Percentiles rank a stretch among this genome's conserved stretches.
These are phyloP conservation scores for Odontomachus brunneus DNA, from an alignment of 1,140 invertebrate species.

Conservation along the genomic window DNA sequence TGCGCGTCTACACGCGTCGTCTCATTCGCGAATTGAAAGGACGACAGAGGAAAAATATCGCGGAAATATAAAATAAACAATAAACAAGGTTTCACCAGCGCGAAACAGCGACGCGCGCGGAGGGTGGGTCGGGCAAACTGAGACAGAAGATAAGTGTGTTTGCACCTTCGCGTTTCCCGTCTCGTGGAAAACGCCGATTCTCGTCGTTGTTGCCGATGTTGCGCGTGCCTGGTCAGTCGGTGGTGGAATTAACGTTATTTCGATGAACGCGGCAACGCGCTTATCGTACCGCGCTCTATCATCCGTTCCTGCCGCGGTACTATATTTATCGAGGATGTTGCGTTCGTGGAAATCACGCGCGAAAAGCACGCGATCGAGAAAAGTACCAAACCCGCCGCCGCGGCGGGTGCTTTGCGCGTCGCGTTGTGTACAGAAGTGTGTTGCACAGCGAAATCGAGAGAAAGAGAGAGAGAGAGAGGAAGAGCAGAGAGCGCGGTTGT, in stretches of 20 bases:
- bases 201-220: not conserved
- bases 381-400: not conserved
- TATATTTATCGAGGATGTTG: constrained; percentile 49
- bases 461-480: not conserved
- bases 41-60: too few species aligned
- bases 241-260: constrained; percentile 69
- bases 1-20: too few species aligned
- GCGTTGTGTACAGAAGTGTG: not conserved
- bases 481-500: not conserved
- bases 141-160: constrained; percentile 36
- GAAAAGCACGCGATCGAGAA: constrained; percentile 6
- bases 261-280: constrained; percentile 4
- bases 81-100: too few species aligned
- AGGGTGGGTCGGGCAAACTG: constrained; percentile 9
- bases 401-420: too few species aligned
- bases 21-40: too few species aligned
- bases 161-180: constrained; percentile 28
- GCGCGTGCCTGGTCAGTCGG: constrained; percentile 57
- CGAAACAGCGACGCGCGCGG: not conserved
- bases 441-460: too few species aligned
- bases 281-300: constrained; percentile 32
- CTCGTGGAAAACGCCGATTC: constrained; percentile 22
- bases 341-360: constrained; percentile 23
- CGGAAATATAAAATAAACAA: too few species aligned
- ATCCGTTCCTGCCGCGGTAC: not conserved